Evolutionary conservation across 2,797 vertebrate genomes (phyloP).

Genomic region (Sebastes nivosus): DNA sequence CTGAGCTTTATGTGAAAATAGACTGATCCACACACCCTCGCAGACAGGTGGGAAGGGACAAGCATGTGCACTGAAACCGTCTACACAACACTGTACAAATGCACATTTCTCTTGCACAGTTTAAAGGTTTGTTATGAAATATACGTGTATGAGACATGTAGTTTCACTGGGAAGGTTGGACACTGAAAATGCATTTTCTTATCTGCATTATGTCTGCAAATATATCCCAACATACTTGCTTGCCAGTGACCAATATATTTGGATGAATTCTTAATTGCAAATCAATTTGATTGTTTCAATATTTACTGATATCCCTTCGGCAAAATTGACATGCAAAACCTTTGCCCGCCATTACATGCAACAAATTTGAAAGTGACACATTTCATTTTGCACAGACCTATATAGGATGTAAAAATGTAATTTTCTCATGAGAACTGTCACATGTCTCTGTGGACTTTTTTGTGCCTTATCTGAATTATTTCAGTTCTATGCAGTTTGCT

Average conservation of each 20-base stretch:
- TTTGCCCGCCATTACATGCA: not conserved
- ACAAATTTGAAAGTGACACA: not conserved
- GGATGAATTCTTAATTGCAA: not conserved
- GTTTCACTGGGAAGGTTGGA: not conserved
- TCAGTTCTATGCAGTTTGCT: not conserved
- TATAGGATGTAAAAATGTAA: not conserved
- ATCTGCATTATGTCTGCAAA: not conserved
- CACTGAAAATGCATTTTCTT: not conserved
- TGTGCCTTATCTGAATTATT: not conserved
- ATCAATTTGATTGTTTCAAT: not conserved
- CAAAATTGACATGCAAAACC: too few species aligned
- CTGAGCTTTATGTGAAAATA: constrained; percentile 45
- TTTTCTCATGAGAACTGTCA: not conserved
- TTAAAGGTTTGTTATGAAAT: not conserved
- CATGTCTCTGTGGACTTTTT: not conserved
- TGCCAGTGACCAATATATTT: not conserved
- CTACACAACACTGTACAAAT: not conserved
- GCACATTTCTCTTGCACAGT: not conserved
- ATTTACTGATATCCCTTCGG: not conserved
- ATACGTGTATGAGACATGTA: not conserved
- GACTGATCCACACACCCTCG: constrained; percentile 26
- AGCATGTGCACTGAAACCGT: not conserved
- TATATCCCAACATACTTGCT: not conserved
- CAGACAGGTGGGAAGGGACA: not conserved
- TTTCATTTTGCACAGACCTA: not conserved